phyloP scores from a whole-genome alignment of 2,113 vertebrate species.

The Cheirogaleus medius region DNA sequence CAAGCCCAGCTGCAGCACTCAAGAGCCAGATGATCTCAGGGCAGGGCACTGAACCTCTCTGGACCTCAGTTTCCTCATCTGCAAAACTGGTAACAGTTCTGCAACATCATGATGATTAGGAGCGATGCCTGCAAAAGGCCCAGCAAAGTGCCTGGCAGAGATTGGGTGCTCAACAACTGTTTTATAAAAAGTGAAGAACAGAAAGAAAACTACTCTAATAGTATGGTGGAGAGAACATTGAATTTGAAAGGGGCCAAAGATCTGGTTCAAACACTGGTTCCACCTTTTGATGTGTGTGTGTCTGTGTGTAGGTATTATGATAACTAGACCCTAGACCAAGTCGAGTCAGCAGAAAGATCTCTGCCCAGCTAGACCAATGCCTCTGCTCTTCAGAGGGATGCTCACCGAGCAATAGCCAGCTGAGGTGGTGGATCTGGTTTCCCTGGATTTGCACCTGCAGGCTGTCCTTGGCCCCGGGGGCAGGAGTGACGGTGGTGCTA shows the following conservation, averaged over 20 bases:
- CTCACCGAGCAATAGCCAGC: constrained; percentile 92
- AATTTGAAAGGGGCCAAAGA: neutral
- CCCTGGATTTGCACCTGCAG: constrained; percentile 96
- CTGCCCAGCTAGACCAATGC: neutral
- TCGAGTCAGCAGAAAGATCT: neutral
- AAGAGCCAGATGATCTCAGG: neutral
- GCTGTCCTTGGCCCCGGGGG: constrained; percentile 92
- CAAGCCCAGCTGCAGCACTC: neutral
- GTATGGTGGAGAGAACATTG: neutral
- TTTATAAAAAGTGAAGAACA: neutral
- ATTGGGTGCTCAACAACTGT: neutral
- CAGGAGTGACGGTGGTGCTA: constrained; percentile 88
- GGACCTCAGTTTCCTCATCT: neutral
- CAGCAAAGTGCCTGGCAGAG: neutral
- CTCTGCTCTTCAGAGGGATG: neutral
- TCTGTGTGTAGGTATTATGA: rapidly evolving
- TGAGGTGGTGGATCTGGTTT: constrained; percentile 93
- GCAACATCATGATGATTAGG: neutral
- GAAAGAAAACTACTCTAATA: neutral
- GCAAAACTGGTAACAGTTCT: neutral
- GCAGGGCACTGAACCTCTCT: neutral
- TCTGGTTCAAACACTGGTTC: neutral
- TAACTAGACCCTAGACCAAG: neutral
- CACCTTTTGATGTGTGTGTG: no score
- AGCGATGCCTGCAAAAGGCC: neutral